Evolutionary conservation across 2,888 invertebrate genomes (phyloP), one percentile per base, ranked within the genome.

Genomic region (Drosophila koepferae): DNA sequence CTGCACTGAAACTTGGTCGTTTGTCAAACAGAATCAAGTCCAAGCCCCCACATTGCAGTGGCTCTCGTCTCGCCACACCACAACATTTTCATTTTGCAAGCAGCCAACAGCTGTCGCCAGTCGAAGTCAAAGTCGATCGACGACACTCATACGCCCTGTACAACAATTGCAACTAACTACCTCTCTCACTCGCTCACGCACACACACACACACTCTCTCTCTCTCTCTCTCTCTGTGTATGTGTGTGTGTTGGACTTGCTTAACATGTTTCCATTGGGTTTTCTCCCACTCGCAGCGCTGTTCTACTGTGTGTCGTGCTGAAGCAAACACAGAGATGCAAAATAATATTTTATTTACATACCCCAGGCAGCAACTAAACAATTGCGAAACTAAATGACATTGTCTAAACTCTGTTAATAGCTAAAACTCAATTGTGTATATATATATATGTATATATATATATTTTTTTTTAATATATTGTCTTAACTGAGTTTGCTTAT

Each of bases 101-200:
- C 49, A 18, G 28, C 49, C 23, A 70, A 63, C 64, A 72, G 64
- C 72, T 78, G 76, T 78, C 76, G 72, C 48, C 56, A 78, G 60
- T n/a, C 51, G 18, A 75, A 76, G 63, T 16, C 54, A 36, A 75
- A 76, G 63, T 76, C 69, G 56, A 73, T 75, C 72, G 67, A 75
- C 79, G 81, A 74, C 86, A 77, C 72, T 83, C 89, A 83, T 83
- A 86, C 84, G 79, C 83, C 81, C 63, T 62, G 75, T 82, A 77
- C 67, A 20, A 49, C 63, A 77, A 55, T 31, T 56, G 63, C 46
- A 66, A 72, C 65, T 58, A 46, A 56, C 55, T 56, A 8, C 4
- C n/a, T 16, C n/a, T 12, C 36, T 18, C 36, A 54, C 44, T 18
- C 10, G 28, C 34, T n/a, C n/a, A 44, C 38, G 12, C 31, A 54